Conservation (phyloP, 2,888 invertebrate genomes). For the Pyrgus malvae region DNA sequence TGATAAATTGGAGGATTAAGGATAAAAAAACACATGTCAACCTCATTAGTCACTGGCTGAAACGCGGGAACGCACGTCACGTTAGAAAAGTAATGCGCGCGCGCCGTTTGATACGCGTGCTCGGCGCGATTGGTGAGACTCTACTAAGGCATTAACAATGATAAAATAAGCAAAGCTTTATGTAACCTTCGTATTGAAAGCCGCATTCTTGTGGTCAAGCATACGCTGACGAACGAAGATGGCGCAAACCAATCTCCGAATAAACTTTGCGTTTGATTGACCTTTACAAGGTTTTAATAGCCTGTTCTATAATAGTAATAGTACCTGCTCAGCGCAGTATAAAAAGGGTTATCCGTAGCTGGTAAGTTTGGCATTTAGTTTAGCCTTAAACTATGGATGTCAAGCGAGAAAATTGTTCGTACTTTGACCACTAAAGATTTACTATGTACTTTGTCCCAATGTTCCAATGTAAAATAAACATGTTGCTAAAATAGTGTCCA, state of each 20-base stretch:
- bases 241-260: constrained; percentile 54
- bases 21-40: constrained; percentile 37
- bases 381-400: no score
- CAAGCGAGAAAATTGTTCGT: no score
- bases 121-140: constrained; percentile 59
- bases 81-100: constrained; percentile 40
- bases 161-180: constrained; percentile 64
- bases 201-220: constrained; percentile 76
- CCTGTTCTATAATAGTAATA: constrained; percentile 15
- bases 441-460: no score
- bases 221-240: constrained; percentile 57
- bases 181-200: constrained; percentile 75
- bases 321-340: not conserved
- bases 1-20: constrained; percentile 24
- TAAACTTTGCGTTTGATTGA: constrained; percentile 45
- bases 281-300: constrained; percentile 57
- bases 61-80: constrained; percentile 27
- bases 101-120: constrained; percentile 57
- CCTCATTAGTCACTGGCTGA: constrained; percentile 42
- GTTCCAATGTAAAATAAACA: no score
- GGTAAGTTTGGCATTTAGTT: constrained; percentile 9
- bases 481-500: no score
- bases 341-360: not conserved
- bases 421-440: no score
- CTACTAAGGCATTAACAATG: constrained; percentile 63